Conservation (phyloP, 2,888 invertebrate species). For the Antheraea yamamai region DNA sequence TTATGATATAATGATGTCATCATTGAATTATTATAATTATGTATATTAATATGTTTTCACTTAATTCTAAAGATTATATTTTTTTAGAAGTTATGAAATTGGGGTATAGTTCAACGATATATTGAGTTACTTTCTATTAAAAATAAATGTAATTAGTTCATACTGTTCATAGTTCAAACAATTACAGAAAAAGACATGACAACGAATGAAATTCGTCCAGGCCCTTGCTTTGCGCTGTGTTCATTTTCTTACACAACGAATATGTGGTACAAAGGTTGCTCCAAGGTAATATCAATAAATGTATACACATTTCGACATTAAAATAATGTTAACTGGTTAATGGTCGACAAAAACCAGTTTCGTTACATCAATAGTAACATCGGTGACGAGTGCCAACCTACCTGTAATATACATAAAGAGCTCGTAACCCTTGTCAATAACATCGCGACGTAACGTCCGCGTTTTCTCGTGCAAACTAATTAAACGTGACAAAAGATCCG, state of each 20-base stretch:
- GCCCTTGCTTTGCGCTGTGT: not conserved
- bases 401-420: conserved; percentile 17
- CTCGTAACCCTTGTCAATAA: conserved; percentile 23
- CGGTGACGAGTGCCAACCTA: not conserved
- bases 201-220: not conserved
- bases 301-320: not conserved
- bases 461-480: conserved; percentile 44
- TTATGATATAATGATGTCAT: too few species aligned
- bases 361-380: not conserved
- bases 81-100: not conserved
- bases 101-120: not conserved
- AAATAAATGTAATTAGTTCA: not conserved
- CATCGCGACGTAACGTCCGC: conserved; percentile 43
- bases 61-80: not conserved
- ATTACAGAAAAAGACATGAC: not conserved
- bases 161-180: not conserved
- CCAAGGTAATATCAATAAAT: not conserved
- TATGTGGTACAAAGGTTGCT: too few species aligned
- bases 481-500: conserved; percentile 22
- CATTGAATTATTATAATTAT: not conserved
- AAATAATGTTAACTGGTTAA: not conserved
- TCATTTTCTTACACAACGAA: not conserved
- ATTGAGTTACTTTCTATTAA: not conserved
- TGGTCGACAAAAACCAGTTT: not conserved
- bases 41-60: not conserved